phyloP scores from a whole-genome alignment of 2,797 vertebrate species.

The Platyrinchus mystaceus region DNA sequence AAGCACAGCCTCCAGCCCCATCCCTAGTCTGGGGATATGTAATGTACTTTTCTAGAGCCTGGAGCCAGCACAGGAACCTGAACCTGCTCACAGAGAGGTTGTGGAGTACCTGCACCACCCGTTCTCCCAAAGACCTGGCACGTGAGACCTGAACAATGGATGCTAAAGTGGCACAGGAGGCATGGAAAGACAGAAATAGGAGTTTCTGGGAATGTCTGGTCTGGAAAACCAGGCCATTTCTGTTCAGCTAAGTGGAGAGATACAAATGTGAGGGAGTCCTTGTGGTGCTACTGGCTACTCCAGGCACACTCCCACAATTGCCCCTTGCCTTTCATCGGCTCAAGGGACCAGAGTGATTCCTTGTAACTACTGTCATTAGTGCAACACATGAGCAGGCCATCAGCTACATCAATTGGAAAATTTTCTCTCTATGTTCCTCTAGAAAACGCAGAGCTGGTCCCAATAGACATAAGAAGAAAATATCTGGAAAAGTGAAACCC shows the following conservation, averaged over 20 bases:
- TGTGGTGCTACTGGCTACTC: background rate
- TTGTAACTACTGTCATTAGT: background rate
- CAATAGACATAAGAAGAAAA: background rate
- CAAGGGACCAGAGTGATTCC: background rate
- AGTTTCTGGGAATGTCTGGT: background rate
- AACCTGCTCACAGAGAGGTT: background rate
- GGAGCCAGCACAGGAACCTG: background rate
- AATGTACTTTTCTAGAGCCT: background rate
- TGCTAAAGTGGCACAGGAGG: background rate
- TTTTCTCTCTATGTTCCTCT: background rate
- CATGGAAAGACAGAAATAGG: background rate
- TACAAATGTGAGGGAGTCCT: background rate
- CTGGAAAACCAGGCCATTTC: background rate
- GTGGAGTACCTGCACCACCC: background rate
- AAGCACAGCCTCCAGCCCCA: background rate
- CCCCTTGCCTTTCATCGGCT: fast-evolving
- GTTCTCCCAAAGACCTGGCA: background rate
- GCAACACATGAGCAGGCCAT: background rate
- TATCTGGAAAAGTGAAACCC: background rate
- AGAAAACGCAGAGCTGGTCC: background rate
- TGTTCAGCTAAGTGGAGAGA: background rate
- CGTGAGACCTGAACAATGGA: fast-evolving
- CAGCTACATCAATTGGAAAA: background rate
- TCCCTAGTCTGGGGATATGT: no score
- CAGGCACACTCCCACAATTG: background rate